Evolutionary conservation across 2,113 vertebrate genomes (phyloP).

Genomic region (Cranoglanis bouderius): DNA sequence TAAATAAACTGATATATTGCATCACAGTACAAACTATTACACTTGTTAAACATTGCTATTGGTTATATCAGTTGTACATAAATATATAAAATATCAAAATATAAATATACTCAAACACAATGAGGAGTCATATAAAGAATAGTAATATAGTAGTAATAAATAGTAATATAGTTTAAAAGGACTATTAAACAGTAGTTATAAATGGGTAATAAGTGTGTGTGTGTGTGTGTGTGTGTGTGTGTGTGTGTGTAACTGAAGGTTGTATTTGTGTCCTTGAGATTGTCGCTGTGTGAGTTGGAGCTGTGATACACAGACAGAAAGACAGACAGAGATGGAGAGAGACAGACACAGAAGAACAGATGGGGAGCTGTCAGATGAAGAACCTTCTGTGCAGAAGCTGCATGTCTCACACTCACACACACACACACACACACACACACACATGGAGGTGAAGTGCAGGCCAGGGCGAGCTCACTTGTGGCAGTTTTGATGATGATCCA

Average conservation of each 20-base stretch:
- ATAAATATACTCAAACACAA: neutral
- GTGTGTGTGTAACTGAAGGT: neutral
- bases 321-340: slow-evolving; percentile 28
- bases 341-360: slow-evolving; percentile 58
- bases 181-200: neutral
- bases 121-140: neutral
- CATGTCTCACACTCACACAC: slow-evolving; percentile 15
- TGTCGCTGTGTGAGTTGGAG: slow-evolving; percentile 21
- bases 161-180: neutral
- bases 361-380: slow-evolving; percentile 53
- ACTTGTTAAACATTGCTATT: neutral
- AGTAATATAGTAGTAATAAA: neutral
- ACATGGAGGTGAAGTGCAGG: slow-evolving; percentile 32
- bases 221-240: slow-evolving; percentile 32
- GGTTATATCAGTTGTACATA: neutral
- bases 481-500: slow-evolving; percentile 61
- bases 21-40: neutral
- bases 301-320: slow-evolving; percentile 24
- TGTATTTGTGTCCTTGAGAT: slow-evolving; percentile 25
- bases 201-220: slow-evolving; percentile 1
- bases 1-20: neutral
- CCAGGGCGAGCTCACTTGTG: slow-evolving; percentile 40
- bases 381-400: slow-evolving; percentile 42
- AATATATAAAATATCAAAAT: neutral
- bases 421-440: slow-evolving; percentile 42